Conservation (phyloP, 2,888 invertebrate genomes). For the Tetropium fuscum region DNA sequence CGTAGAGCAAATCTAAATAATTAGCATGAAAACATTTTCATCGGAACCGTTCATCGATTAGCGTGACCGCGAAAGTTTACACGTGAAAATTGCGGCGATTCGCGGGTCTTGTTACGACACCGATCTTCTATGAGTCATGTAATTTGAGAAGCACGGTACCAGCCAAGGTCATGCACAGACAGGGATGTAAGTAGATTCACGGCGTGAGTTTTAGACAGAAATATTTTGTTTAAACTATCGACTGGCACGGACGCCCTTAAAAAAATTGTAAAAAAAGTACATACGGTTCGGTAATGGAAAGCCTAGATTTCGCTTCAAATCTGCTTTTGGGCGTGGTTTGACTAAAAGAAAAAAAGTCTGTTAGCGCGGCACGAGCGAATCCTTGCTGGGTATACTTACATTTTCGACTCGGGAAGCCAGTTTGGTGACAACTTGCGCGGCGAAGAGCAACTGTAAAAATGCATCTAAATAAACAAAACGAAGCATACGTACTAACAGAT, state of each 20-base stretch:
- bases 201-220: too few relatives aligned
- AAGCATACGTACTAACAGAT: conserved; percentile 9
- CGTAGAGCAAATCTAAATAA: too few relatives aligned
- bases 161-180: too few relatives aligned
- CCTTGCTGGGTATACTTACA: conserved; percentile 5
- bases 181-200: too few relatives aligned
- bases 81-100: too few relatives aligned
- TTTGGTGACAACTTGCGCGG: not conserved
- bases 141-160: too few relatives aligned
- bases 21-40: too few relatives aligned
- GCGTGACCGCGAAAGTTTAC: too few relatives aligned
- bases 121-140: too few relatives aligned
- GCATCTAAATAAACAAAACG: conserved; percentile 18
- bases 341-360: conserved; percentile 5
- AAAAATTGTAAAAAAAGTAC: not conserved
- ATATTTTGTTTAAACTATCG: not conserved
- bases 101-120: too few relatives aligned
- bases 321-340: not conserved
- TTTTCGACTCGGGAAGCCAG: not conserved
- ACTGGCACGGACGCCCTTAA: too few relatives aligned
- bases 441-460: conserved; percentile 26
- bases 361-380: not conserved
- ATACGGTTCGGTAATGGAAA: not conserved
- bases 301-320: not conserved
- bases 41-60: too few relatives aligned